Evolutionary conservation across 92 coral and sea anemone genomes (phyloP), one percentile per base, ranked within the genome.

Genomic region (Palythoa grandiflora): DNA sequence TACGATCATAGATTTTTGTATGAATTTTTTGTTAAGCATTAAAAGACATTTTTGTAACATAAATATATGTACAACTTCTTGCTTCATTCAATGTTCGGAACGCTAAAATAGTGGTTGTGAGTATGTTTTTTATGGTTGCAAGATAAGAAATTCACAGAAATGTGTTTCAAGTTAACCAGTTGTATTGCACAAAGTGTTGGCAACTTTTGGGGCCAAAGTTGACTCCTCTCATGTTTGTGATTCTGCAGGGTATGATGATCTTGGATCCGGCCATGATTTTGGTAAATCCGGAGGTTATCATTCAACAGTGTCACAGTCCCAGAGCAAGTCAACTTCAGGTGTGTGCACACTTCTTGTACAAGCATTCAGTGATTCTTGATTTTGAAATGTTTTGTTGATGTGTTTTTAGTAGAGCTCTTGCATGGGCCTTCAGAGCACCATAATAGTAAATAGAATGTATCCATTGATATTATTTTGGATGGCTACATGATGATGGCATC

Each of bases 271-370:
- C 28, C 98, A 95, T 77, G 98, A 93, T 72, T 95, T 92, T 81
- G 93, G 93, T 40, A 95, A 95, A 87, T 93, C 96, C 6, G 94
- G 92, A 38, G 86, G 86, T 10, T 95, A 95, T 50, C 98, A 95
- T 73, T 87, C 96, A 1, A 70, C 98, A 17, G 98, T 91, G 52
- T 93, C 98, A 2, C 98, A 92, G 60, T 79, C 98, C 37, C 98
- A 93, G 48, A 95, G 94, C 83, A 95, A 95, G 88, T 87, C 98
- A 38, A 84, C 83, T 73, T 28, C 98, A 87, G 98, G 98, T 94
- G 83, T 76, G 89, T 47, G 20, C 13, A 53, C 1, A 17, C 47
- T 40, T 70, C n/a, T 40, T 16, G 48, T 20, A 35, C 36, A n/a
- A n/a, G 12, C 44, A 19, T 21, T 53, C 4, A 2, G 17, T 50